A percentile compares a stretch with the other conserved stretches of the same genome.
Conservation (phyloP, 23 tunicate genomes). For the Halocynthia aurantium region DNA sequence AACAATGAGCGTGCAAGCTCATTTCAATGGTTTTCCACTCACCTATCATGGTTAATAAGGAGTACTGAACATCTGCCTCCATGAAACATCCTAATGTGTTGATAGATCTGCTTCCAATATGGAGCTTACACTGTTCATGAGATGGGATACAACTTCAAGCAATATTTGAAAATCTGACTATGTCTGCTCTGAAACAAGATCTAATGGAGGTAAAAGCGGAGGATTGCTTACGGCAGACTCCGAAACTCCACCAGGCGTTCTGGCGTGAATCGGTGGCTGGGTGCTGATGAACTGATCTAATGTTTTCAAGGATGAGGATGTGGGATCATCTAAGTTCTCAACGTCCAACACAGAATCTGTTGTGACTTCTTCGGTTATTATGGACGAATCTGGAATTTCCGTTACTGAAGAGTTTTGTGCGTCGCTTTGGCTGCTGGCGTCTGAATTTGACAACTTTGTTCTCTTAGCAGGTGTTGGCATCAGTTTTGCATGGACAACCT, state of each 20-base stretch:
- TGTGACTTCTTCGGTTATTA: slow-evolving; percentile 18
- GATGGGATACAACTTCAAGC: no score
- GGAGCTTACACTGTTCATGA: no score
- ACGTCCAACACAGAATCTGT: slow-evolving; percentile 43
- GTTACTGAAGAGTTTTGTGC: background rate
- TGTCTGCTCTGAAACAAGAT: slow-evolving; percentile 61
- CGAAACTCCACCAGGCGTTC: slow-evolving; percentile 71
- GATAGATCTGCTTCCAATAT: no score
- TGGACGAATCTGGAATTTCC: slow-evolving; percentile 21
- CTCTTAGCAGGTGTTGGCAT: slow-evolving; percentile 3
- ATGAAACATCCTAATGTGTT: no score
- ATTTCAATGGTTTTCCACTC: no score
- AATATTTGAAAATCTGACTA: background rate
- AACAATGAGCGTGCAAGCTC: no score
- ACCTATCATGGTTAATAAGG: no score
- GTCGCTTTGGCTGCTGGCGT: background rate
- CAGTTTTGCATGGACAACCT: background rate
- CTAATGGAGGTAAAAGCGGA: slow-evolving; percentile 86
- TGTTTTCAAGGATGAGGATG: slow-evolving; percentile 52
- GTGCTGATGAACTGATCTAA: slow-evolving; percentile 58
- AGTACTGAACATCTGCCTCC: no score
- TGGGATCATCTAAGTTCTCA: slow-evolving; percentile 63
- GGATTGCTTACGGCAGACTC: slow-evolving; percentile 70
- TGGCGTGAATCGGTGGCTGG: slow-evolving; percentile 25
- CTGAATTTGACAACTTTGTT: slow-evolving; percentile 1